These are phyloP conservation scores for Oncorhynchus nerka DNA, from an alignment of 2,113 vertebrate genomes.

Conservation along the genomic window DNA sequence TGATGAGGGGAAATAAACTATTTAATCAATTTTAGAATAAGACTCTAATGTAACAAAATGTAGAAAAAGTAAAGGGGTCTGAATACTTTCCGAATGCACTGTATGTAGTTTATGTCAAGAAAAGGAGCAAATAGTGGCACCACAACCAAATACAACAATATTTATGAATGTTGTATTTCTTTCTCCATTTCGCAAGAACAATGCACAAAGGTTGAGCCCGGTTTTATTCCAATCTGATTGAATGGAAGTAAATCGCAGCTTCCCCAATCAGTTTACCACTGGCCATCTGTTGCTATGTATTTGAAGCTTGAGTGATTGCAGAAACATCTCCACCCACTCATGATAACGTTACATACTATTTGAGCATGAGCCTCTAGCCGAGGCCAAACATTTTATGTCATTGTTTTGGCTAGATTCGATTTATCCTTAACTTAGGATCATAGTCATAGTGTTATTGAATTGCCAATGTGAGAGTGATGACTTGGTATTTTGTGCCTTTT, in stretches of 20 bases:
- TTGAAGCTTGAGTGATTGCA: slow-evolving; percentile 24
- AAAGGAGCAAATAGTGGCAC: not conserved
- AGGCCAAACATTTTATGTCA: not conserved
- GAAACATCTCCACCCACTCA: slow-evolving; percentile 27
- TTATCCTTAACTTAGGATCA: not conserved
- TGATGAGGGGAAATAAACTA: too few species aligned
- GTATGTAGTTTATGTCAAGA: too few species aligned
- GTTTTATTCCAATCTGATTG: slow-evolving; percentile 15
- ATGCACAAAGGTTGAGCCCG: not conserved
- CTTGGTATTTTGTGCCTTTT: not conserved
- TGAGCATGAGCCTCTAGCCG: not conserved
- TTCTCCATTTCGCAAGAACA: not conserved
- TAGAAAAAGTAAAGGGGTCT: too few species aligned
- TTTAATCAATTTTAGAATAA: too few species aligned
- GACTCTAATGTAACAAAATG: too few species aligned
- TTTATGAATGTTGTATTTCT: not conserved
- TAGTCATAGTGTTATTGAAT: not conserved
- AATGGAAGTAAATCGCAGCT: not conserved
- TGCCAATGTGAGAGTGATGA: not conserved
- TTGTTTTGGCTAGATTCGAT: not conserved
- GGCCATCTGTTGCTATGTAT: slow-evolving; percentile 36
- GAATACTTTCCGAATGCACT: too few species aligned
- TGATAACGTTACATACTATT: slow-evolving; percentile 11
- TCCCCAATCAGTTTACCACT: slow-evolving; percentile 27
- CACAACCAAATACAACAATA: not conserved